These are phyloP conservation scores for Leptinotarsa defecta DNA, from an alignment of 1,140 invertebrate genomes.

Conservation along the genomic window DNA sequence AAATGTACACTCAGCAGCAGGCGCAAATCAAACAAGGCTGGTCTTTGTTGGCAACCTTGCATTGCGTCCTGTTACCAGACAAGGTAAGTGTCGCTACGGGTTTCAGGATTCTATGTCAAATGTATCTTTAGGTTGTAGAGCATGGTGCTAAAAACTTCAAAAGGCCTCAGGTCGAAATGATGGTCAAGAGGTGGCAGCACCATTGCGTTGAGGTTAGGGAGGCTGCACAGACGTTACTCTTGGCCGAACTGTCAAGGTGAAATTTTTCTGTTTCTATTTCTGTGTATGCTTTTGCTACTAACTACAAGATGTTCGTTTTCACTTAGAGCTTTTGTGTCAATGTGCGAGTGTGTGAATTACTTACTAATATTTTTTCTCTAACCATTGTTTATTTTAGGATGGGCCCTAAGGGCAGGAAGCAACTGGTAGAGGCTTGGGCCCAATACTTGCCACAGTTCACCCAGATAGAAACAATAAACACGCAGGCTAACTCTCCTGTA, in stretches of 20 bases:
- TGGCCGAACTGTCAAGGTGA: conserved; percentile 86
- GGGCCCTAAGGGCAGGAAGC: conserved; percentile 89
- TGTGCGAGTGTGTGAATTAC: neutral
- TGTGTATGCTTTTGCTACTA: neutral
- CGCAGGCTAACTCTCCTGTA: conserved; percentile 56
- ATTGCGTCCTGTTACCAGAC: conserved; percentile 95
- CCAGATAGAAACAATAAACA: conserved; percentile 70
- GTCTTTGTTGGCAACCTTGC: conserved; percentile 92
- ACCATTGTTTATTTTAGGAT: conserved; percentile 60
- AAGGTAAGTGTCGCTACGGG: conserved; percentile 65
- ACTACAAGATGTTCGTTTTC: neutral
- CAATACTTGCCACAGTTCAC: conserved; percentile 90
- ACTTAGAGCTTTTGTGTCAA: neutral
- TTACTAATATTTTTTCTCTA: neutral
- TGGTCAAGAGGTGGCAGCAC: conserved; percentile 97
- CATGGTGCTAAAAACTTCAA: conserved; percentile 82
- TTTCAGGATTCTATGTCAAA: neutral
- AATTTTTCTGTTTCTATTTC: neutral
- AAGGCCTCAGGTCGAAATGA: conserved; percentile 92
- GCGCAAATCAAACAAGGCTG: conserved; percentile 95
- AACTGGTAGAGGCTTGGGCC: conserved; percentile 92
- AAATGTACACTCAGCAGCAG: conserved; percentile 81
- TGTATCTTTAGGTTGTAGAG: conserved; percentile 47
- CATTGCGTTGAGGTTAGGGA: conserved; percentile 95
- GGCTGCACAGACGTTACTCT: conserved; percentile 91